These are phyloP conservation scores for Vimba vimba DNA, from an alignment of 2,113 vertebrate genomes.

Conservation along the genomic window DNA sequence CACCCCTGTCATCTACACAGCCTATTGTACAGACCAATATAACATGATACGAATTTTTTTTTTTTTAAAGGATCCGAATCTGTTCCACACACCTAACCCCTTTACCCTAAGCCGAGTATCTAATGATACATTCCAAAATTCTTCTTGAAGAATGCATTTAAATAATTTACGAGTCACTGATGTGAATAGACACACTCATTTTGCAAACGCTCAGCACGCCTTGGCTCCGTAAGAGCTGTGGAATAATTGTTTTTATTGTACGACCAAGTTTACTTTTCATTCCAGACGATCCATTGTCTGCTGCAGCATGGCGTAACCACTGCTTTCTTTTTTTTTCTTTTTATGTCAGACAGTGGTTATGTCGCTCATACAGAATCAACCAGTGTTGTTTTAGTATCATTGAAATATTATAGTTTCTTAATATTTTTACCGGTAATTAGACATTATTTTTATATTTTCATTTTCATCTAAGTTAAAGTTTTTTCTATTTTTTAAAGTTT, in stretches of 20 bases:
- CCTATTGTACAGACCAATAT: constrained; percentile 54
- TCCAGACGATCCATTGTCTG: not conserved
- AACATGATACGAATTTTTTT: constrained; percentile 54
- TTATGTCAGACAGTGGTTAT: no score
- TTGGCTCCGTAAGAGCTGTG: not conserved
- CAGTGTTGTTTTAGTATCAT: not conserved
- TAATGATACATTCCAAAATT: constrained; percentile 1
- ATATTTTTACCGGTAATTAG: no score
- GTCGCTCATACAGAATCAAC: no score
- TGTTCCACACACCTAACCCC: constrained; percentile 45
- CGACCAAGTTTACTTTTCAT: constrained; percentile 10
- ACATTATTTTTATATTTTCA: not conserved
- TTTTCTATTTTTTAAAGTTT: not conserved
- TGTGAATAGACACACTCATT: constrained; percentile 31
- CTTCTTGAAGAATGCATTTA: constrained; percentile 23
- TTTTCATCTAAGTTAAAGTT: not conserved
- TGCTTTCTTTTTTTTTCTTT: not conserved
- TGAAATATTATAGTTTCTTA: not conserved
- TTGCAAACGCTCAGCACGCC: constrained; percentile 14
- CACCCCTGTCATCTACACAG: constrained; percentile 56
- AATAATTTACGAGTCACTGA: constrained; percentile 24
- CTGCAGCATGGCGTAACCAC: not conserved
- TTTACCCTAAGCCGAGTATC: constrained; percentile 35
- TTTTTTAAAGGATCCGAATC: constrained; percentile 33
- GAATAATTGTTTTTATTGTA: constrained; percentile 25